Evolutionary conservation across 2,113 vertebrate species (phyloP).

Genomic region (Melanerpes formicivorus): DNA sequence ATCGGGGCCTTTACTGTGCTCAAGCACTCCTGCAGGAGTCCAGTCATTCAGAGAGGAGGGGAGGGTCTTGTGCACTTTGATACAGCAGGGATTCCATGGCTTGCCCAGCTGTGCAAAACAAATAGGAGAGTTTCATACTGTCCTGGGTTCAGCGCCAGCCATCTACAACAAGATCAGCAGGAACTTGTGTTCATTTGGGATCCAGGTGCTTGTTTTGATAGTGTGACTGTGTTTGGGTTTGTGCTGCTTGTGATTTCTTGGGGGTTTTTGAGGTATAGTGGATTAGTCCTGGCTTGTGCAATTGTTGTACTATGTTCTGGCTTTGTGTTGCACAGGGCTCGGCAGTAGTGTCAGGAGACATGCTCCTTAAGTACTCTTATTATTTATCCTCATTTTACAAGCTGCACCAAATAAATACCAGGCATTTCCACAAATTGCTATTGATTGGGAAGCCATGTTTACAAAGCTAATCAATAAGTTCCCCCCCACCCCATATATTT

Average conservation of each 20-base stretch:
- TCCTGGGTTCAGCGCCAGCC: neutral
- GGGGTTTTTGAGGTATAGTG: neutral
- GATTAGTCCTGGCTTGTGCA: neutral
- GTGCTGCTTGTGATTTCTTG: neutral
- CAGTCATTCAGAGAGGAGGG: neutral
- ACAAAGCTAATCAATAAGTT: constrained; percentile 81
- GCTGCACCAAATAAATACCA: constrained; percentile 77
- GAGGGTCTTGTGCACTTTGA: neutral
- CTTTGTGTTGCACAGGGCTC: constrained; percentile 32
- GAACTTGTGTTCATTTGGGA: neutral
- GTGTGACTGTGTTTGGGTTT: neutral
- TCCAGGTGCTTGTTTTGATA: constrained; percentile 16
- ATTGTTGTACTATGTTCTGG: neutral
- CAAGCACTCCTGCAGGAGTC: neutral
- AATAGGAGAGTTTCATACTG: neutral
- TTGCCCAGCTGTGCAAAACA: neutral
- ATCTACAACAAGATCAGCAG: neutral
- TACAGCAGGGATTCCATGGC: neutral
- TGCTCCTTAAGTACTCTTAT: constrained; percentile 70
- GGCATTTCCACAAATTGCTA: constrained; percentile 82
- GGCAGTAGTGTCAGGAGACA: constrained; percentile 65
- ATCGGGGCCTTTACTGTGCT: neutral
- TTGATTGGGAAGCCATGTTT: constrained; percentile 76
- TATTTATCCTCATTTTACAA: constrained; percentile 75
- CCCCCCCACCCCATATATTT: constrained; percentile 63